Percentiles rank a stretch among this genome's conserved stretches.
Conservation (phyloP, 2,113 vertebrate genomes). For the Poecilia latipinna region DNA sequence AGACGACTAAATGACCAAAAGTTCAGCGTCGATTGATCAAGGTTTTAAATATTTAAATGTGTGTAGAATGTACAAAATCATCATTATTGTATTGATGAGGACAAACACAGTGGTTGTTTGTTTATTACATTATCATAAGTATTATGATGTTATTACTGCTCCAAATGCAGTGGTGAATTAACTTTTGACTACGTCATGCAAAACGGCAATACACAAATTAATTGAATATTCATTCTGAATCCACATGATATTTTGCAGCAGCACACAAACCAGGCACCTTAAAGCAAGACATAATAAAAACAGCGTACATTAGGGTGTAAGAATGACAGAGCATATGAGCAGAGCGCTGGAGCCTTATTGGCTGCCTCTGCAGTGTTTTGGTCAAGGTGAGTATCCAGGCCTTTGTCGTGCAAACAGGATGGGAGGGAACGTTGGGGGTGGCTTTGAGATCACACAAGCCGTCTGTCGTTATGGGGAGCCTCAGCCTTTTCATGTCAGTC, state of each 20-base stretch:
- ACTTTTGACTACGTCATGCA: conserved; percentile 32
- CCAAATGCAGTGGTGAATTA: conserved; percentile 16
- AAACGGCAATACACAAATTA: conserved; percentile 16
- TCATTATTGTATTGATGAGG: no score
- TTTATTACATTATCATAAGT: no score
- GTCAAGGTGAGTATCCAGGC: conserved; percentile 45
- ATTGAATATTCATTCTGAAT: conserved; percentile 23
- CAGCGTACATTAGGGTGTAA: conserved; percentile 12
- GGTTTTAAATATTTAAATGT: no score
- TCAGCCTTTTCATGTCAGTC: conserved; percentile 43
- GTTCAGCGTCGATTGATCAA: no score
- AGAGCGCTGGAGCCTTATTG: conserved; percentile 34
- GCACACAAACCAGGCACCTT: neutral
- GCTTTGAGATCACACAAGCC: conserved; percentile 37
- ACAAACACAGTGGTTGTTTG: no score
- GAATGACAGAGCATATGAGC: conserved; percentile 39
- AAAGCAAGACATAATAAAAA: conserved; percentile 11
- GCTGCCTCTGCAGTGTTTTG: conserved; percentile 46
- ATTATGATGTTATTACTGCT: neutral
- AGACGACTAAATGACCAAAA: no score
- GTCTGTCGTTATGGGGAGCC: conserved; percentile 46
- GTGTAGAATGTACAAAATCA: no score
- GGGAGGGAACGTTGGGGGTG: conserved; percentile 3
- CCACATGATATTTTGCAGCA: neutral
- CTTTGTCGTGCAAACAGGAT: conserved; percentile 49